Evolutionary conservation across 1,140 invertebrate genomes (phyloP).

Genomic region (Drosophila lacertosa): DNA sequence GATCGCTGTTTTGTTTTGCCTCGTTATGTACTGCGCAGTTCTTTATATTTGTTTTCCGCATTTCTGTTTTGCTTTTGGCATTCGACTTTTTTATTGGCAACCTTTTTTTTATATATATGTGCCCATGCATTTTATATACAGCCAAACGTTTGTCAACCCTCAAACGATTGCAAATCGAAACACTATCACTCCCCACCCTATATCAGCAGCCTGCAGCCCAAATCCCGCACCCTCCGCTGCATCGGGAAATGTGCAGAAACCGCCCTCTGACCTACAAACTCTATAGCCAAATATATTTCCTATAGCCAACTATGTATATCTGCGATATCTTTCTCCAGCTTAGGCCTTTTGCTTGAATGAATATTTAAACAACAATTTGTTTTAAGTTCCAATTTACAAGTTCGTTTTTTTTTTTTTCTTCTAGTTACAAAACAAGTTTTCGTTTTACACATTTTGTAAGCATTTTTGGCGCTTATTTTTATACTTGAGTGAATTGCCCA

Average conservation of each 20-base stretch:
- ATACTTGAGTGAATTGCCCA: conserved; percentile 15
- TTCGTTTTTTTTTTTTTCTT: neutral
- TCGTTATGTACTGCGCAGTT: conserved; percentile 71
- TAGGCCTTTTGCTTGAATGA: conserved; percentile 9
- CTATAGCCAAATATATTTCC: neutral
- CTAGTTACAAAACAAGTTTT: conserved; percentile 32
- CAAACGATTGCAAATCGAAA: conserved; percentile 27
- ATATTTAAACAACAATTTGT: neutral
- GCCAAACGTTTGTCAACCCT: conserved; percentile 23
- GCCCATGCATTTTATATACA: neutral
- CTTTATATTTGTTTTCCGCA: conserved; percentile 50
- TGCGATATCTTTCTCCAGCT: neutral
- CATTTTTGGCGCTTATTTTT: conserved; percentile 19
- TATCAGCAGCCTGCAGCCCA: neutral
- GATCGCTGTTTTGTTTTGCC: conserved; percentile 52
- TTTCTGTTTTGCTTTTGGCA: conserved; percentile 66
- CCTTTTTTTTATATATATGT: conserved; percentile 4
- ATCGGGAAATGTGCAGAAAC: conserved; percentile 4
- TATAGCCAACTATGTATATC: conserved; percentile 2
- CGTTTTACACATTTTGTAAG: conserved; percentile 3
- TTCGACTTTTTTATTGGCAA: conserved; percentile 75
- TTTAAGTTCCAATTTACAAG: conserved; percentile 21
- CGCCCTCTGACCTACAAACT: conserved; percentile 11
- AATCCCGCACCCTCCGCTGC: neutral
- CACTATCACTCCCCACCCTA: conserved; percentile 2